phyloP scores from a whole-genome alignment of 2,888 invertebrate species.

The Cryptophagus acutangulus region DNA sequence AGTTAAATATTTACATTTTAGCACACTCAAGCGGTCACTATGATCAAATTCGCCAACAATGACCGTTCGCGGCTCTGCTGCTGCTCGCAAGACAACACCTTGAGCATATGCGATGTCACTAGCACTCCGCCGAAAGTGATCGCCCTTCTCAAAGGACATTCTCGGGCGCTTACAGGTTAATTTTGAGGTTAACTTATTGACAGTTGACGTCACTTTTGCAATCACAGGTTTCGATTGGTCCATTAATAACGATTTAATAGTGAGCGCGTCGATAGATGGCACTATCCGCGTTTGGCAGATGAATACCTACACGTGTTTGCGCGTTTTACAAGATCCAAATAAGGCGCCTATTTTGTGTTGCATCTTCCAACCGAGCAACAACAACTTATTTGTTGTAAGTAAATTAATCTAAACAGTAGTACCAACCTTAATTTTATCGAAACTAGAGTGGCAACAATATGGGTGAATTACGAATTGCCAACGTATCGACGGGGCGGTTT shows the following conservation, averaged over 20 bases:
- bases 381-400: slow-evolving; percentile 81
- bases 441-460: slow-evolving; percentile 63
- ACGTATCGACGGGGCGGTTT: slow-evolving; percentile 81
- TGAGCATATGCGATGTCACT: slow-evolving; percentile 75
- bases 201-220: neutral
- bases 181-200: neutral
- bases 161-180: slow-evolving; percentile 56
- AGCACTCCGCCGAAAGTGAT: slow-evolving; percentile 67
- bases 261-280: slow-evolving; percentile 71
- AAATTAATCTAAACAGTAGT: slow-evolving; percentile 36
- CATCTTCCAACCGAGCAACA: slow-evolving; percentile 78
- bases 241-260: slow-evolving; percentile 74
- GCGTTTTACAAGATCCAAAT: slow-evolving; percentile 61
- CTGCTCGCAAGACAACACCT: slow-evolving; percentile 71
- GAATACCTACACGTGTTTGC: slow-evolving; percentile 56
- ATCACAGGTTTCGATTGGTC: slow-evolving; percentile 75
- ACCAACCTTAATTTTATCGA: slow-evolving; percentile 31
- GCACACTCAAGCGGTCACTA: slow-evolving; percentile 67
- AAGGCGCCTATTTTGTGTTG: slow-evolving; percentile 63
- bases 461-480: slow-evolving; percentile 72
- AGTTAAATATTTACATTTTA: slow-evolving; percentile 42
- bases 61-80: slow-evolving; percentile 75
- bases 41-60: slow-evolving; percentile 80
- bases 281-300: slow-evolving; percentile 66
- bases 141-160: slow-evolving; percentile 69